Conservation (phyloP, 2,888 invertebrate species). For the Drosophila nigricruria region DNA sequence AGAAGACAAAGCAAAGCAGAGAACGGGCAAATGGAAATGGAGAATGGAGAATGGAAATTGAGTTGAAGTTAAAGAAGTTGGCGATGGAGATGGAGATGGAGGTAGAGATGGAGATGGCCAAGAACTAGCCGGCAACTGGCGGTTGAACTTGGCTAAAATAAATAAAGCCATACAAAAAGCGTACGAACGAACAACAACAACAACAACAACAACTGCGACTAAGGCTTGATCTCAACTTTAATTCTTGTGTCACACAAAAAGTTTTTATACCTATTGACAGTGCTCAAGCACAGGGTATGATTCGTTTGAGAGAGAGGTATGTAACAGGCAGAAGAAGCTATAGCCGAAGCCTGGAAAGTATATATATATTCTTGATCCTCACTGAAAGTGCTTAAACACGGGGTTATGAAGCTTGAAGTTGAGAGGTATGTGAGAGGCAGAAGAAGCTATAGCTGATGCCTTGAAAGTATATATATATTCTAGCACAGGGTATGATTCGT, state of each 20-base stretch:
- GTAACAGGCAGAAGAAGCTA: neutral
- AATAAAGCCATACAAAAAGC: slow-evolving; percentile 74
- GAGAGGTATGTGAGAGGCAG: too few relatives aligned
- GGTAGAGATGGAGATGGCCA: slow-evolving; percentile 20
- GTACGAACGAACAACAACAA: slow-evolving; percentile 3
- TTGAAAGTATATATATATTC: too few relatives aligned
- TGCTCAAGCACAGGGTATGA: neutral
- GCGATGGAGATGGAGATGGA: neutral
- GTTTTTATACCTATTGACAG: slow-evolving; percentile 8
- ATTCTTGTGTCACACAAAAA: slow-evolving; percentile 60
- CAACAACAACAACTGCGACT: slow-evolving; percentile 29
- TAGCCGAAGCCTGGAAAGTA: neutral
- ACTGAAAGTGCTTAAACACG: too few relatives aligned
- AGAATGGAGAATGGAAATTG: slow-evolving; percentile 44
- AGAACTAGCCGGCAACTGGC: slow-evolving; percentile 46
- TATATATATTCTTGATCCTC: neutral
- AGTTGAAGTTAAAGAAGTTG: slow-evolving; percentile 51
- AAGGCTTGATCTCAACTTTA: slow-evolving; percentile 44
- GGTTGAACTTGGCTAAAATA: slow-evolving; percentile 77
- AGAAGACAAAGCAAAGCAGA: slow-evolving; percentile 23
- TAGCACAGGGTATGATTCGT: too few relatives aligned
- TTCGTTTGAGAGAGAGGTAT: too few relatives aligned
- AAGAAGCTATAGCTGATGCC: too few relatives aligned
- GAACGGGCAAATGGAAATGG: slow-evolving; percentile 43
- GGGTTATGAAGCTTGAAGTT: too few relatives aligned